Conservation (phyloP, 2,888 invertebrate genomes). For the Oscheius sp. region DNA sequence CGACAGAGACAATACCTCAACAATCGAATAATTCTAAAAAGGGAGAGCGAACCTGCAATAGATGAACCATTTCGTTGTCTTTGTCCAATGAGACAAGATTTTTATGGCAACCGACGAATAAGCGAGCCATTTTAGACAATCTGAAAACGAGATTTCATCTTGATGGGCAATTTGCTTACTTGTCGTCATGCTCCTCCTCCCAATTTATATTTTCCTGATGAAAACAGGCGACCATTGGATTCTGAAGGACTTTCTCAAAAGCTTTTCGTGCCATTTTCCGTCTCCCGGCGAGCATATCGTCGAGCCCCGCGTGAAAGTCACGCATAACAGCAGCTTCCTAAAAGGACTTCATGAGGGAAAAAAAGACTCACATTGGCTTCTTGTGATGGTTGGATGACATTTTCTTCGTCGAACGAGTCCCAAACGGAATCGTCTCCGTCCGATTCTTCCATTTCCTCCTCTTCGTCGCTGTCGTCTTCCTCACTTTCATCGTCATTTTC, state of each 20-base stretch:
- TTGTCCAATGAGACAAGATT: constrained; percentile 47
- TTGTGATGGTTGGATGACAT: constrained; percentile 25
- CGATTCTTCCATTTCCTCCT: constrained; percentile 38
- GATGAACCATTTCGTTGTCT: constrained; percentile 43
- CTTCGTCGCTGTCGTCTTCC: constrained; percentile 34
- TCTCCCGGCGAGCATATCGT: constrained; percentile 42
- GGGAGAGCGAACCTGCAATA: constrained; percentile 42
- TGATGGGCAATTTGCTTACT: not conserved
- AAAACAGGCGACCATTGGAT: constrained; percentile 41
- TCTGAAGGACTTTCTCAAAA: constrained; percentile 43
- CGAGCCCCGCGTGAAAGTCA: constrained; percentile 45
- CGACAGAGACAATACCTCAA: constrained; percentile 44
- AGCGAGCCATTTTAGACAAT: constrained; percentile 49
- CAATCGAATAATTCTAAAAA: not conserved
- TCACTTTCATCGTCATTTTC: constrained; percentile 36
- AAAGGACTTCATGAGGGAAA: not conserved
- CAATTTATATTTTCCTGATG: constrained; percentile 33
- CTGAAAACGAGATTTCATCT: constrained; percentile 3
- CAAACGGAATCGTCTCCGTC: constrained; percentile 48
- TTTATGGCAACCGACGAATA: constrained; percentile 52
- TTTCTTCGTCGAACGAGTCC: constrained; percentile 40
- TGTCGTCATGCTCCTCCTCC: constrained; percentile 35
- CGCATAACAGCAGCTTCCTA: constrained; percentile 51
- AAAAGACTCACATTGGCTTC: constrained; percentile 32
- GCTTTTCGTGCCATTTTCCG: constrained; percentile 39